These are phyloP conservation scores for Helostoma temminkii DNA, from an alignment of 2,797 vertebrate species.

Conservation along the genomic window DNA sequence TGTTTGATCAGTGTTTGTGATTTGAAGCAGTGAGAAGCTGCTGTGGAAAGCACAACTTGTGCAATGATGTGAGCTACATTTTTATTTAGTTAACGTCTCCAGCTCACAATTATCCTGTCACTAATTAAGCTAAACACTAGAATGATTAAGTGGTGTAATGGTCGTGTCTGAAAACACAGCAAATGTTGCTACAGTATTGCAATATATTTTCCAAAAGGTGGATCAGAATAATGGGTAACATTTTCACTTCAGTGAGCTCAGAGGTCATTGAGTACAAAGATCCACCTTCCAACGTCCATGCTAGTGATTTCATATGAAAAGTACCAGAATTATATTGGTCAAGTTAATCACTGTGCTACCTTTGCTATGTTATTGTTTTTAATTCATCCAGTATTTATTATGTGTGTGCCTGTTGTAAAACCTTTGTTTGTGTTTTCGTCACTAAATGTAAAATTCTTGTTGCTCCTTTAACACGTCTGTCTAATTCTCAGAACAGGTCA, in stretches of 20 bases:
- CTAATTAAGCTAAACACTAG: slow-evolving; percentile 6
- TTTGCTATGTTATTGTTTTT: background rate
- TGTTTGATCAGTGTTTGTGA: too few species aligned
- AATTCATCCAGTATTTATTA: background rate
- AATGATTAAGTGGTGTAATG: slow-evolving; percentile 7
- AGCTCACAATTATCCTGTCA: slow-evolving; percentile 3
- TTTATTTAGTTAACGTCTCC: background rate
- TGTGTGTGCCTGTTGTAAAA: background rate
- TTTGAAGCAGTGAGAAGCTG: too few species aligned
- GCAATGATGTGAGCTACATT: background rate
- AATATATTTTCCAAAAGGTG: slow-evolving; percentile 25
- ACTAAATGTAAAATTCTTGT: background rate
- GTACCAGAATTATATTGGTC: background rate
- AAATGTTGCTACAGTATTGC: slow-evolving; percentile 12
- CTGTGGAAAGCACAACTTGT: background rate
- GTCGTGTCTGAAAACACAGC: slow-evolving; percentile 19
- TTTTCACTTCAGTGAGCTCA: slow-evolving; percentile 15
- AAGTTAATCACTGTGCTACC: background rate
- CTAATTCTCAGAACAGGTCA: slow-evolving; percentile 2
- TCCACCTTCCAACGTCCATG: background rate
- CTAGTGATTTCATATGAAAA: background rate
- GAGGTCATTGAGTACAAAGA: background rate
- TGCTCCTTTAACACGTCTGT: background rate
- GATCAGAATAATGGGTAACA: slow-evolving; percentile 34
- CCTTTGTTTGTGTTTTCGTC: background rate